phyloP scores from a whole-genome alignment of 2,113 vertebrate genomes.

The Brachyhypopomus gauderio region DNA sequence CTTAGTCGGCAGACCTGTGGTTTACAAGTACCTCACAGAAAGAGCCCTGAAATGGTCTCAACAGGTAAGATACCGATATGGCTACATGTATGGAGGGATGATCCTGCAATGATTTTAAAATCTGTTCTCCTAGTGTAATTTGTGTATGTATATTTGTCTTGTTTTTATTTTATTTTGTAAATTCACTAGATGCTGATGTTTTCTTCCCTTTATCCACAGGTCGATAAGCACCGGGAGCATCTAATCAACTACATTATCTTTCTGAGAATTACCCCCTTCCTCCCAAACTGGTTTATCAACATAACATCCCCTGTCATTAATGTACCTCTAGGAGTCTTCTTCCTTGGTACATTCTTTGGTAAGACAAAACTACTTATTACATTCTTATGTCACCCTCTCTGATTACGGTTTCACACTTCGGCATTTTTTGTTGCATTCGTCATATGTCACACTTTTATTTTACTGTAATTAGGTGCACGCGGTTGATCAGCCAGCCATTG shows the following conservation, averaged over 20 bases:
- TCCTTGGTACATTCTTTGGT: conserved; percentile 97
- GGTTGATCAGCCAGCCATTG: not conserved
- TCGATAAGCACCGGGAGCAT: conserved; percentile 93
- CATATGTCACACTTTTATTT: too few species aligned
- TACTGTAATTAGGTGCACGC: too few species aligned
- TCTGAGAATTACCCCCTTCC: conserved; percentile 97
- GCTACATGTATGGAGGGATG: not conserved
- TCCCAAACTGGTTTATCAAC: conserved; percentile 99
- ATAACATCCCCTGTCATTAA: conserved; percentile 98
- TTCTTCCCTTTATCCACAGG: conserved; percentile 72
- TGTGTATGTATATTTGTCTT: not conserved
- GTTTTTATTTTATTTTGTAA: not conserved
- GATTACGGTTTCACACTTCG: not conserved
- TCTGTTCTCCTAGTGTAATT: not conserved
- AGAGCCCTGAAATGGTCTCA: conserved; percentile 95
- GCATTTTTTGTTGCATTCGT: too few species aligned
- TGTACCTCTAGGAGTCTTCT: conserved; percentile 95
- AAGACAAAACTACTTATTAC: conserved; percentile 61
- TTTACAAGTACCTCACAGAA: conserved; percentile 96
- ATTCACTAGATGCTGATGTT: not conserved
- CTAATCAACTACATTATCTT: conserved; percentile 99
- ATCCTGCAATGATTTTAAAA: not conserved
- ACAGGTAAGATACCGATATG: conserved; percentile 77
- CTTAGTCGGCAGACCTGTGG: conserved; percentile 92
- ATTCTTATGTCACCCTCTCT: not conserved